Evolutionary conservation across 2,113 vertebrate species (phyloP), one percentile per base, ranked within the genome.

Genomic region (Butorides virescens): DNA sequence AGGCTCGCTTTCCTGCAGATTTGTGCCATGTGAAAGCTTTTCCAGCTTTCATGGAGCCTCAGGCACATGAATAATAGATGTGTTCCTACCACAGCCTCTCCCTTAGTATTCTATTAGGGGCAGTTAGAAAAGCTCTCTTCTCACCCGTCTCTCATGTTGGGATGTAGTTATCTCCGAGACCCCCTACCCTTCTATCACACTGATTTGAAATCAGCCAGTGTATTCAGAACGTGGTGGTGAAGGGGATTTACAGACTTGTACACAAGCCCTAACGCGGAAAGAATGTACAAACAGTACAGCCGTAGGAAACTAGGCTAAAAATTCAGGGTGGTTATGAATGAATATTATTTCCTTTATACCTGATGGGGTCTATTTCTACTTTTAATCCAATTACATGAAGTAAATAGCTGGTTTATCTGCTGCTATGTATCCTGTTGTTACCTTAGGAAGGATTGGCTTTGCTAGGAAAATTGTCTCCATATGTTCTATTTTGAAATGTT

Each of bases 31-130:
- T 87, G 93, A 87, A 67, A 93, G 76, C 56, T 87, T 78, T 89
- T 74, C 47, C 52, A 91, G 89, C 73, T 93, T 91, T 95, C 59
- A 13, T 25, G 63, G 72, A 77, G 72, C 88, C 86, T 84, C 65
- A 67, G 86, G 80, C 49, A 7, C 52, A 92, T 94, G 68, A 95
- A 96, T 96, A 92, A 93, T 95, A 26, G 16, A 96, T 91, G 23
- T 59, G 29, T 20, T 89, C 68, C 13, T 61, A 75, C 29, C 84
- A 67, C 65, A 75, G 80, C 47, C 59, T 91, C 47, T 82, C 65
- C 52, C 62, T 75, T 20, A 68, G 61, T 71, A 19, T 95, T 91
- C 84, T 91, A 1, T 77, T 91, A 80, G 72, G 81, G 52, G 16
- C 89, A 91, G 72, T 81, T 93, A 74, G 86, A 34, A 75, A 70